Evolutionary conservation across 2,888 invertebrate species (phyloP).

Genomic region (Leucozona laternaria): DNA sequence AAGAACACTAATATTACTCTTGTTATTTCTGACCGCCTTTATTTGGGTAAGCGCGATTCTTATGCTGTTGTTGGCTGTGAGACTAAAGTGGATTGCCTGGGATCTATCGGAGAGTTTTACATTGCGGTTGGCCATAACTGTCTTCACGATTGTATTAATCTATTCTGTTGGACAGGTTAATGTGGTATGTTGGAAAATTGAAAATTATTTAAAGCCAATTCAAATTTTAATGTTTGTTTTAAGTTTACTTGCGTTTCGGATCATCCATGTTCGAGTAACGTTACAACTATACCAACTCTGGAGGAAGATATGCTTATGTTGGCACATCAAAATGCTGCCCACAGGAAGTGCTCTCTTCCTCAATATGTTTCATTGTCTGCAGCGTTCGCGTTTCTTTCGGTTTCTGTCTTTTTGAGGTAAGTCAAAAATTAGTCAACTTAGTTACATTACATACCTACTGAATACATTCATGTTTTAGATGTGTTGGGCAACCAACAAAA

Average conservation of each 20-base stretch:
- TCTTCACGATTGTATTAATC: constrained; percentile 93
- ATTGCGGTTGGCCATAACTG: constrained; percentile 92
- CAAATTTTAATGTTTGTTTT: constrained; percentile 56
- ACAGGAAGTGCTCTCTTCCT: constrained; percentile 92
- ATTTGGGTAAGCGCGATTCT: constrained; percentile 95
- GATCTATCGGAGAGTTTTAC: constrained; percentile 93
- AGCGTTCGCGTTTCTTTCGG: constrained; percentile 92
- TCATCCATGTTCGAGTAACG: constrained; percentile 82
- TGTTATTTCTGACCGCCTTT: constrained; percentile 94
- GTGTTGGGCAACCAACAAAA: too few species aligned
- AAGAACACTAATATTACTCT: constrained; percentile 91
- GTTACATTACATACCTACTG: too few species aligned
- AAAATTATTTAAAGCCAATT: neutral
- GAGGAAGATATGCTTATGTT: constrained; percentile 79
- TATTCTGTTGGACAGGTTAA: constrained; percentile 96
- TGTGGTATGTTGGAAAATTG: constrained; percentile 88
- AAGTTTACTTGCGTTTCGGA: constrained; percentile 88
- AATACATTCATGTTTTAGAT: too few species aligned
- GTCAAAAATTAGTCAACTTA: too few species aligned
- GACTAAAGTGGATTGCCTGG: constrained; percentile 93
- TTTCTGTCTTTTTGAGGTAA: constrained; percentile 91
- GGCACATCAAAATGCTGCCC: constrained; percentile 84
- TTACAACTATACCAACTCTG: constrained; percentile 76
- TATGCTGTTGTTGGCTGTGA: constrained; percentile 92
- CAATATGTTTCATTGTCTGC: constrained; percentile 94